A percentile compares a stretch with the other conserved stretches of the same genome.
These are phyloP conservation scores for Ormyrus rosae DNA, from an alignment of 2,888 invertebrate genomes.

Conservation along the genomic window DNA sequence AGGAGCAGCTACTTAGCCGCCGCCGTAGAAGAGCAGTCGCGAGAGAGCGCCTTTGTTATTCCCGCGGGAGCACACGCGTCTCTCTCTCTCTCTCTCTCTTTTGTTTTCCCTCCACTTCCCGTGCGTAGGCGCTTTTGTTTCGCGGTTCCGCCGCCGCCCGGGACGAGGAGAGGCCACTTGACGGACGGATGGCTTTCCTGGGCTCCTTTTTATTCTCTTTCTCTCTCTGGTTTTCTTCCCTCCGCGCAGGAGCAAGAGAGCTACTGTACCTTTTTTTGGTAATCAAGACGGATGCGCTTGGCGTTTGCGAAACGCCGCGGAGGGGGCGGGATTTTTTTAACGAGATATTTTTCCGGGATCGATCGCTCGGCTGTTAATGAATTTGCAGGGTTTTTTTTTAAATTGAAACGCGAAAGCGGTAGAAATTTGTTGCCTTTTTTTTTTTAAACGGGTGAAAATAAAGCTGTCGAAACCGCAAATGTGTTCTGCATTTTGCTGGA, in stretches of 20 bases:
- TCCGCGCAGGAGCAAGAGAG: neutral
- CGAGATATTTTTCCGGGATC: too few relatives aligned
- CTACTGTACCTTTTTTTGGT: too few relatives aligned
- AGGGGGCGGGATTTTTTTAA: too few relatives aligned
- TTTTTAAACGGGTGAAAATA: too few relatives aligned
- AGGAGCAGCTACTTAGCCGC: constrained; percentile 34
- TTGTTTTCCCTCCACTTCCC: constrained; percentile 66
- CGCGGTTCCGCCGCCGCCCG: constrained; percentile 26
- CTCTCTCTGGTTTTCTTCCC: neutral
- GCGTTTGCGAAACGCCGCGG: too few relatives aligned
- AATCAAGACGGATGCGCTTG: too few relatives aligned
- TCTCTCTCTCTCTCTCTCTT: constrained; percentile 42
- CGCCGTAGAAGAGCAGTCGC: constrained; percentile 33
- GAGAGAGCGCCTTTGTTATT: constrained; percentile 50
- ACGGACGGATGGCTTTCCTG: constrained; percentile 53
- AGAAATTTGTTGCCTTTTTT: too few relatives aligned
- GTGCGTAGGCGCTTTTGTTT: constrained; percentile 45
- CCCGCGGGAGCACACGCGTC: constrained; percentile 57
- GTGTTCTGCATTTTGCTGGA: too few relatives aligned
- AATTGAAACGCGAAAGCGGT: too few relatives aligned
- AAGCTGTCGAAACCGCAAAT: too few relatives aligned
- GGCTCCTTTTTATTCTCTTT: constrained; percentile 24
- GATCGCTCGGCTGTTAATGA: too few relatives aligned
- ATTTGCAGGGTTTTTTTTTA: too few relatives aligned
- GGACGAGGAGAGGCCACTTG: constrained; percentile 30